Conservation (phyloP, 2,888 invertebrate species). For the Polydrusus pterygomalis region DNA sequence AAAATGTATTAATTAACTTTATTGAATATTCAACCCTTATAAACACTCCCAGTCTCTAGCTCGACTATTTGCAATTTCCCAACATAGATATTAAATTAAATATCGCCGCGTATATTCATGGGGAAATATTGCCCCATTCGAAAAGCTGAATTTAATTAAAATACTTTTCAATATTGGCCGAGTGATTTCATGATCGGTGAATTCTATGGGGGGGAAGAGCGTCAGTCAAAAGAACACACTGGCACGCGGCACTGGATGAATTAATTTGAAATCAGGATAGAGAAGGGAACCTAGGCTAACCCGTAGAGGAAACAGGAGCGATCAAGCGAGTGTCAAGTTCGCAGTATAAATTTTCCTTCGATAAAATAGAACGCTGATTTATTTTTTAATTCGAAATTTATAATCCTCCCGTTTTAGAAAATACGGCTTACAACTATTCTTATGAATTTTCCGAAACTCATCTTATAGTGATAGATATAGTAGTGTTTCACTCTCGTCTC, state of each 20-base stretch:
- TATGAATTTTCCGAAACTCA: too few relatives aligned
- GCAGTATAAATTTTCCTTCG: too few relatives aligned
- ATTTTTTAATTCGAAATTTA: too few relatives aligned
- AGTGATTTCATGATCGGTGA: slow-evolving; percentile 43
- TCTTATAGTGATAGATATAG: too few relatives aligned
- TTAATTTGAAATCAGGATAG: slow-evolving; percentile 26
- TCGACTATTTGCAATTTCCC: slow-evolving; percentile 27
- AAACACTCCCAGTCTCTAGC: neutral
- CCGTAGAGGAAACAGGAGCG: too few relatives aligned
- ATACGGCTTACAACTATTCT: too few relatives aligned
- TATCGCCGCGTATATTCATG: slow-evolving; percentile 34
- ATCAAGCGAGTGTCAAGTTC: too few relatives aligned
- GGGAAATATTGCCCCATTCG: slow-evolving; percentile 39
- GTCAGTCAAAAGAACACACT: slow-evolving; percentile 37
- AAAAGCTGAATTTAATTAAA: slow-evolving; percentile 49
- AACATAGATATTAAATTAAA: slow-evolving; percentile 43
- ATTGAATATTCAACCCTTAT: slow-evolving; percentile 4
- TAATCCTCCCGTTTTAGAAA: too few relatives aligned
- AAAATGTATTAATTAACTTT: slow-evolving; percentile 5
- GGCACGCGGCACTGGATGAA: slow-evolving; percentile 38
- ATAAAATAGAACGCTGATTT: too few relatives aligned
- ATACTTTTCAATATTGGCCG: slow-evolving; percentile 47
- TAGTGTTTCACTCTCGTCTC: too few relatives aligned
- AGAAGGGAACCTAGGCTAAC: neutral
- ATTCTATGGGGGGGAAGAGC: slow-evolving; percentile 31